Evolutionary conservation across 2,797 vertebrate species (phyloP).

Genomic region (Pangasius macronema): DNA sequence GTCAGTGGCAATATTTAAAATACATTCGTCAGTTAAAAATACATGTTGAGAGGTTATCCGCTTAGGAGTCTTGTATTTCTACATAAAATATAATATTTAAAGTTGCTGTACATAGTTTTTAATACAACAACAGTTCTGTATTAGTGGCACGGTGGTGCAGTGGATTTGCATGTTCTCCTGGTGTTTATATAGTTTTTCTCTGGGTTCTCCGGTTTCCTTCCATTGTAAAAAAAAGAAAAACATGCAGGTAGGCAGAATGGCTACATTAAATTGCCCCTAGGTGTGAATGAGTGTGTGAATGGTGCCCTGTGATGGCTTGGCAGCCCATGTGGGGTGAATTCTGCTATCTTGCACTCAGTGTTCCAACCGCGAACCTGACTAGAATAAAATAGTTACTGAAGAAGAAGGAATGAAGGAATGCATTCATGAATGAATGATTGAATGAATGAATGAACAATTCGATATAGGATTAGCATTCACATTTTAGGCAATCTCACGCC

Average conservation of each 20-base stretch:
- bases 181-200: not conserved
- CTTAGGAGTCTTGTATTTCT: not conserved
- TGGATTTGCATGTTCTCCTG: too few relatives aligned
- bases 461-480: not conserved
- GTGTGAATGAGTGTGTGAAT: not conserved
- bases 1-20: not conserved
- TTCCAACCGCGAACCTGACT: not conserved
- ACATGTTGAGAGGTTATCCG: not conserved
- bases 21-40: not conserved
- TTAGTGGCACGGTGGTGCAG: not conserved
- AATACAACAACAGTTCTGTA: not conserved
- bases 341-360: not conserved
- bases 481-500: not conserved
- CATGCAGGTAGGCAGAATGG: not conserved
- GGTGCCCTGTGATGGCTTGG: not conserved
- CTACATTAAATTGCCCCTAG: not conserved
- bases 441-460: not conserved
- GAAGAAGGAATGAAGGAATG: not conserved
- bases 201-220: not conserved
- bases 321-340: too few relatives aligned
- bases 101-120: not conserved
- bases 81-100: not conserved
- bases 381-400: not conserved
- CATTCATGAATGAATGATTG: too few relatives aligned
- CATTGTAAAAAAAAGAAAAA: not conserved